Evolutionary conservation across 2,888 invertebrate species (phyloP).

Genomic region (Autographa gamma): DNA sequence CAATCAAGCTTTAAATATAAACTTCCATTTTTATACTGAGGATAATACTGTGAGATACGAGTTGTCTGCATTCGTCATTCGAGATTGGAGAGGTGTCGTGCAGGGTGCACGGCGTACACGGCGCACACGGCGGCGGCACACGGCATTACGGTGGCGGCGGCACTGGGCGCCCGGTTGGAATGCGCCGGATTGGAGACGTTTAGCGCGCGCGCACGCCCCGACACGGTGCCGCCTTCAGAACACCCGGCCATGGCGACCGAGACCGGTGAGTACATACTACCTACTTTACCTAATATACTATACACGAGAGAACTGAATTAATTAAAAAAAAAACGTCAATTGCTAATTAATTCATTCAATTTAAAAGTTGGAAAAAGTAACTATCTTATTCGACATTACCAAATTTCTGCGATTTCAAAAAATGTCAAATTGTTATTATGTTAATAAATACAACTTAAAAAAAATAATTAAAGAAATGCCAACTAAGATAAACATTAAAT

Average conservation of each 20-base stretch:
- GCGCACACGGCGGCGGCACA: conserved; percentile 65
- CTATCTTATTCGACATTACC: too few relatives aligned
- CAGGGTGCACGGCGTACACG: conserved; percentile 48
- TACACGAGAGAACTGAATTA: conserved; percentile 5
- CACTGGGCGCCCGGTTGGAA: conserved; percentile 83
- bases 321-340: background rate
- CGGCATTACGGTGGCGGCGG: conserved; percentile 83
- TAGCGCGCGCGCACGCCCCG: conserved; percentile 86
- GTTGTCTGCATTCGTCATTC: too few relatives aligned
- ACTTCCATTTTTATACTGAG: conserved; percentile 53
- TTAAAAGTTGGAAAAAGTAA: too few relatives aligned
- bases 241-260: conserved; percentile 88
- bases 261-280: conserved; percentile 76
- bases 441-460: too few relatives aligned
- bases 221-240: conserved; percentile 86
- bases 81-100: conserved; percentile 40
- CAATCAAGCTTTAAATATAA: conserved; percentile 69
- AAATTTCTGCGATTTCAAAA: too few relatives aligned
- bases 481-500: too few relatives aligned
- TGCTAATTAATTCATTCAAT: background rate
- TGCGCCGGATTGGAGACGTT: conserved; percentile 86
- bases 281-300: conserved; percentile 3
- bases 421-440: too few relatives aligned
- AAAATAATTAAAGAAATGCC: too few relatives aligned
- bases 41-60: conserved; percentile 28